phyloP scores from a whole-genome alignment of 2,888 invertebrate species.

The Phytoseiulus persimilis region DNA sequence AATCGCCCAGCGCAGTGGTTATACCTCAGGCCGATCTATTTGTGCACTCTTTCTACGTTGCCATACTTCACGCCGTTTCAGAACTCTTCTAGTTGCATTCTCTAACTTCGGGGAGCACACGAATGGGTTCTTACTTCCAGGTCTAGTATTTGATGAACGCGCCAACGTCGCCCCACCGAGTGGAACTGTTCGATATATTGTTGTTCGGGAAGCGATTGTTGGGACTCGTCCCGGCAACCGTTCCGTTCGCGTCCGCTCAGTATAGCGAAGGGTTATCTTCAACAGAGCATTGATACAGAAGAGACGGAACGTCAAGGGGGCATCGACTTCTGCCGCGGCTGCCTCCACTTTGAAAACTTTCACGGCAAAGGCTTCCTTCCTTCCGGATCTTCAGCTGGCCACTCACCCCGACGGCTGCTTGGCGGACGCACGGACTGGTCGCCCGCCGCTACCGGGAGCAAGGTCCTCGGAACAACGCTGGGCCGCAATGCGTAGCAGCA shows the following conservation, averaged over 20 bases:
- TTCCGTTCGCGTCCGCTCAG: neutral
- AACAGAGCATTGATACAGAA: neutral
- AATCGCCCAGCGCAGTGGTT: too few relatives aligned
- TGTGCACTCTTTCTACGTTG: too few relatives aligned
- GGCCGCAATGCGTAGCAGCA: neutral
- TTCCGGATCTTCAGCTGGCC: neutral
- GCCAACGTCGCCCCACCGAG: neutral
- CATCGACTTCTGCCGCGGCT: neutral
- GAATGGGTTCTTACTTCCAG: neutral
- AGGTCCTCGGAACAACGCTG: neutral
- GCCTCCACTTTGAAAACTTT: neutral
- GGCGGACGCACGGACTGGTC: neutral
- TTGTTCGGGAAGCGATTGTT: neutral
- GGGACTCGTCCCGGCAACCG: neutral
- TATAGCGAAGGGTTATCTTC: neutral
- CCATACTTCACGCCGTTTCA: too few relatives aligned
- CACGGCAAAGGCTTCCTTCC: neutral
- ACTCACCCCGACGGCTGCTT: neutral
- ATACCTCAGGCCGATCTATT: too few relatives aligned
- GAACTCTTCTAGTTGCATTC: too few relatives aligned
- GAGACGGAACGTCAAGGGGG: slow-evolving; percentile 5
- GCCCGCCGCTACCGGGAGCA: neutral
- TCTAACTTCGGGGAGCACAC: too few relatives aligned
- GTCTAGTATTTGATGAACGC: neutral
- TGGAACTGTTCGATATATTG: neutral